Evolutionary conservation across 2,888 invertebrate genomes (phyloP).

Genomic region (Cheilosia variabilis): DNA sequence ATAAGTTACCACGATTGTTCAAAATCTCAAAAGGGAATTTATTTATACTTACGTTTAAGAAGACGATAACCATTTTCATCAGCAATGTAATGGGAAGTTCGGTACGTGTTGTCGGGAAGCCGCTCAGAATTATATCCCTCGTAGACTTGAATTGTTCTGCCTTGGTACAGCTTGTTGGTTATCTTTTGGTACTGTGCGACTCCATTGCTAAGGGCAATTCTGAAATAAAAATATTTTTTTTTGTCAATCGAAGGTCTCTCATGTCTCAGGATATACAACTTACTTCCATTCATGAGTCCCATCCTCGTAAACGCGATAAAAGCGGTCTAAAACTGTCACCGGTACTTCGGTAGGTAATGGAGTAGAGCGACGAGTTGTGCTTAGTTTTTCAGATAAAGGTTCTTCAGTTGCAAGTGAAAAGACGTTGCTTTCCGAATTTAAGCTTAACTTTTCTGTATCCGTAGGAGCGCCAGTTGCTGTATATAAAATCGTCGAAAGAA

Average conservation of each 20-base stretch:
- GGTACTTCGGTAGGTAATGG: neutral
- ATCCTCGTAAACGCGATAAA: conserved; percentile 44
- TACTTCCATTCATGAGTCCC: conserved; percentile 50
- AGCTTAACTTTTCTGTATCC: neutral
- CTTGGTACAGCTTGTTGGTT: conserved; percentile 31
- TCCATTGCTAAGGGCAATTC: conserved; percentile 44
- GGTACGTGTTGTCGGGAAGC: conserved; percentile 25
- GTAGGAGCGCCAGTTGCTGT: neutral
- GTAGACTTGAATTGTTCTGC: conserved; percentile 25
- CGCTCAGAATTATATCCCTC: conserved; percentile 31
- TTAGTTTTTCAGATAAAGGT: conserved; percentile 4
- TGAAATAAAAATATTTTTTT: neutral
- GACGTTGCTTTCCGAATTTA: neutral
- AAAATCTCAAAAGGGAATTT: too few relatives aligned
- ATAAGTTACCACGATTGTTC: neutral
- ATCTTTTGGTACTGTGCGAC: conserved; percentile 36
- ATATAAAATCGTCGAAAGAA: too few relatives aligned
- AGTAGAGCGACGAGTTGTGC: neutral
- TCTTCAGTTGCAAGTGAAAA: neutral
- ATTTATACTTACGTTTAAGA: conserved; percentile 16
- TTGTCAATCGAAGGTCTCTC: neutral
- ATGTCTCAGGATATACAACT: neutral
- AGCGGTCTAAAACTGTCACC: conserved; percentile 21
- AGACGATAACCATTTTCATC: conserved; percentile 45
- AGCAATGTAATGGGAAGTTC: conserved; percentile 42